Base-by-base conservation (phyloP, 1,140 invertebrate genomes). In the Caligus rogercresseyi region DNA sequence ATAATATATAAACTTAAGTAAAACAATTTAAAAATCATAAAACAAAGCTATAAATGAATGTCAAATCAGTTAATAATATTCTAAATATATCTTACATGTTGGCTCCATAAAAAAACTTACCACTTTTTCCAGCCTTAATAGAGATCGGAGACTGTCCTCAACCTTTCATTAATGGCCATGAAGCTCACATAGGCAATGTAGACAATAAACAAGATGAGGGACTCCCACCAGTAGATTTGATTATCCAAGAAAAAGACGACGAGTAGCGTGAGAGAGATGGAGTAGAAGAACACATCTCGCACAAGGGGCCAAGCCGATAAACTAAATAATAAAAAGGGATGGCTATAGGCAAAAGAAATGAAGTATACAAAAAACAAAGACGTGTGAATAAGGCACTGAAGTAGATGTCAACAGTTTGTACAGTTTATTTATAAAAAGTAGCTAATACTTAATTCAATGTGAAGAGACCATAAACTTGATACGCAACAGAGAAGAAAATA, bases 271-370 rank as follows among this genome's bases (percentile, higher is more conserved):
- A 94, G 79, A 70, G 85, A 89, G 69, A 84, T 77, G 72, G 88
- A 91, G 76, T 95, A 96, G 78, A 95, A 95, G 67, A 85, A 83
- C 72, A 90, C 91, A 77, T 95, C 90, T 69, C 90, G 84, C 75
- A 95, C 93, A 58, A 96, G 77, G 63, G 90, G 90, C 90, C 88
- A 92, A 87, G 88, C 91, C 64, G 88, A 91, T 61, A 91, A 78
- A 60, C 84, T 80, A 19, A 89, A 78, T 63, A 89, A 56, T 18
- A 56, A n/a, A 57, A 20, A 19, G 16, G 21, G 52, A 53, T 16
- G 2, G 21, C 21, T 16, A 53, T 16, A 53, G 52, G 21, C 13
- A 51, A 51, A 13, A 51, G 43, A 51, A n/a, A 51, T 14, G 13
- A 51, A n/a, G 18, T 13, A n/a, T 14, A 51, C 13, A n/a, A n/a